Evolutionary conservation across 2,113 vertebrate genomes (phyloP).

Genomic region (Nibea albiflora): DNA sequence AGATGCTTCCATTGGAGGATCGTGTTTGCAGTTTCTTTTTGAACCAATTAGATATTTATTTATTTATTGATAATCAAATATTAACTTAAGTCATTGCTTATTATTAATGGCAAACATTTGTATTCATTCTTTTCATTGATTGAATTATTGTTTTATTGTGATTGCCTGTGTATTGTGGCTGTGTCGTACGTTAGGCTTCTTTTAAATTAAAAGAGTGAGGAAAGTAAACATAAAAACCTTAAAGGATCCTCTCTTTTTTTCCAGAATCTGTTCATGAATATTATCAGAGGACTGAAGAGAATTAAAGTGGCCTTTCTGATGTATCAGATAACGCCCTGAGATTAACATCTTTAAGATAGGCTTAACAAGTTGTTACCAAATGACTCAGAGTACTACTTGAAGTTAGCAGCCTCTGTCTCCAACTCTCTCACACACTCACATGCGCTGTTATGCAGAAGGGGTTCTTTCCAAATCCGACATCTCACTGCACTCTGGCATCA

Average conservation of each 20-base stretch:
- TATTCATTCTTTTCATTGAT: too few species aligned
- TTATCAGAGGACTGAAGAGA: not conserved
- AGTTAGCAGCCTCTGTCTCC: not conserved
- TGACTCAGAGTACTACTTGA: slow-evolving; percentile 22
- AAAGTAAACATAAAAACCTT: not conserved
- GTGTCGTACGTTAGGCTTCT: not conserved
- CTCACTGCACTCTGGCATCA: slow-evolving; percentile 73
- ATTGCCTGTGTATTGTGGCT: too few species aligned
- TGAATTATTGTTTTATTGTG: too few species aligned
- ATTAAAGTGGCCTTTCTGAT: slow-evolving; percentile 16
- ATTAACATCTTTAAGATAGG: slow-evolving; percentile 19
- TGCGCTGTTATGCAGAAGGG: slow-evolving; percentile 60
- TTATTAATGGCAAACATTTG: not conserved
- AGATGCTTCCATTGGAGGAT: not conserved
- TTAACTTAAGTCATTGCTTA: too few species aligned
- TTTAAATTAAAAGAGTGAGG: not conserved
- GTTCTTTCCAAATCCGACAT: slow-evolving; percentile 64
- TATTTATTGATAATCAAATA: not conserved
- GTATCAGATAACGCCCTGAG: slow-evolving; percentile 12
- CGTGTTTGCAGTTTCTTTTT: not conserved
- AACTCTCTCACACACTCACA: slow-evolving; percentile 10
- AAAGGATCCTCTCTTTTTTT: not conserved
- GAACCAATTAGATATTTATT: not conserved
- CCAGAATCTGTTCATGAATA: not conserved
- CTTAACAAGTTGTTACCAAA: slow-evolving; percentile 18